Evolutionary conservation across 2,888 invertebrate genomes (phyloP), one percentile per base, ranked within the genome.

Genomic region (Watsonalla cultraria): DNA sequence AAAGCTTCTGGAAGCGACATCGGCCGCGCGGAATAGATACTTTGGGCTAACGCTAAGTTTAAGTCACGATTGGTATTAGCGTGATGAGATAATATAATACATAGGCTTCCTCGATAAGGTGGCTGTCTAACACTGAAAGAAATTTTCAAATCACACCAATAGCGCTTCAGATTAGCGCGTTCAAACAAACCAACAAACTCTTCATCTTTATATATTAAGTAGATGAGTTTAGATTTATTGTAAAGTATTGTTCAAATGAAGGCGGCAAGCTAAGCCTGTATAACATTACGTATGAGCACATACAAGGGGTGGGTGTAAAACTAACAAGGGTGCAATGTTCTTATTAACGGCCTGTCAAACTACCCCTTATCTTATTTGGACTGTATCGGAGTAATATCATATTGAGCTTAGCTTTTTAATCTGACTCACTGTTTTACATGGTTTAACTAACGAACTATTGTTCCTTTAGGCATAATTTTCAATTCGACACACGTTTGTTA

Each of bases 321-420:
- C 82, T 82, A 88, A 86, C 85, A 84, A 78, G 88, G 86, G 88
- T 78, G 86, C 75, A 77, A 77, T 67, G 72, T 77, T 78, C 81
- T 86, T 86, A 89, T 88, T 88, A 88, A 86, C 83, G 80, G 72
- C 74, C 82, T 76, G 85, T 84, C 88, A 83, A 79, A 86, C 79
- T 71, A 72, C 73, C 81, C 75, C 73, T 80, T 82, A 85, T 84
- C 80, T 78, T 58, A 69, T 77, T 73, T 80, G 78, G 78, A 73
- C 69, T 70, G 76, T 66, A 67, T 72, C 64, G 68, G 74, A 68
- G 65, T 75, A 72, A 74, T 75, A 60, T 51, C 65, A 63, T 68
- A 72, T 72, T 66, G 66, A 74, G 70, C 64, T 57, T 48, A 52
- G 50, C 14, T 8, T 47, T 57, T 54, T 53, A 51, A 50, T 59